Conservation (phyloP, 1,140 invertebrate species). For the Hypsibius dujardini region DNA sequence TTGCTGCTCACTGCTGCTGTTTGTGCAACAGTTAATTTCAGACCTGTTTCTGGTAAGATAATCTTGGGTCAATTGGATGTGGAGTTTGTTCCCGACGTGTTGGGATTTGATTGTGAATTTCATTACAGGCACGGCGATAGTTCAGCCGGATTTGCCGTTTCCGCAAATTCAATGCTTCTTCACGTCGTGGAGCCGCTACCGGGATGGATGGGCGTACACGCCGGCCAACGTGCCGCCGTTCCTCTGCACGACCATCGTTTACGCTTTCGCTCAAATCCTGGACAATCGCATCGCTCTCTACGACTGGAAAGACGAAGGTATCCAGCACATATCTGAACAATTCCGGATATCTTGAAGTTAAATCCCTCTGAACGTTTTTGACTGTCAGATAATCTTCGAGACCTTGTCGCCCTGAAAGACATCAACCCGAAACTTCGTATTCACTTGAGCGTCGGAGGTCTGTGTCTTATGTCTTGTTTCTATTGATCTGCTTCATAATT, state of each 20-base stretch:
- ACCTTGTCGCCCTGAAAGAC: not conserved
- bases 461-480: no score
- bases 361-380: no score
- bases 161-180: slow-evolving; percentile 1
- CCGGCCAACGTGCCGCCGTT: slow-evolving; percentile 46
- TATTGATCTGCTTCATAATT: no score
- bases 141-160: slow-evolving; percentile 1
- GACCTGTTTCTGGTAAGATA: no score
- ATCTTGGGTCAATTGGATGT: no score
- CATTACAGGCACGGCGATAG: not conserved
- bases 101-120: not conserved
- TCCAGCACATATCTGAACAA: not conserved
- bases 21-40: no score
- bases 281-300: not conserved
- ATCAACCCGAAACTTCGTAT: not conserved
- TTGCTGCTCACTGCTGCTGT: no score
- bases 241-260: slow-evolving; percentile 61
- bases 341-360: no score
- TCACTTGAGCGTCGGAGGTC: not conserved
- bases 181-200: slow-evolving; percentile 4
- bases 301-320: slow-evolving; percentile 9
- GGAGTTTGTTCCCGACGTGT: no score
- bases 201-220: slow-evolving; percentile 36
- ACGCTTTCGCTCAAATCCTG: slow-evolving; percentile 45
- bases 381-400: not conserved